Evolutionary conservation across 2,113 vertebrate genomes (phyloP).

Genomic region (Coreoperca whiteheadi): DNA sequence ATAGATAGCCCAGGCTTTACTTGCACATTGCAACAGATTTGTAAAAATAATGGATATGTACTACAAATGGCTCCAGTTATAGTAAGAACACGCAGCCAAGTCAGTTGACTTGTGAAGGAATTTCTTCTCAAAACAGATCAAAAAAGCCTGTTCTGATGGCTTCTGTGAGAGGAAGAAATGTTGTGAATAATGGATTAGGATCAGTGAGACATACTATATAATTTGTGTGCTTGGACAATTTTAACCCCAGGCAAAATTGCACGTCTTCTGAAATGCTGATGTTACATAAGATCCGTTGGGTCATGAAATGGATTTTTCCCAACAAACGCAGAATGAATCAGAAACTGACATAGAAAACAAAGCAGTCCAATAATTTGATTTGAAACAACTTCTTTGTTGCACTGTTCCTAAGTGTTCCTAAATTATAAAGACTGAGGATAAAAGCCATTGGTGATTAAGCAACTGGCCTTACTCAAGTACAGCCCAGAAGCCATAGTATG

Average conservation of each 20-base stretch:
- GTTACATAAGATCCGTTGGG: slow-evolving; percentile 69
- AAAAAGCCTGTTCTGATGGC: slow-evolving; percentile 45
- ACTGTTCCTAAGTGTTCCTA: neutral
- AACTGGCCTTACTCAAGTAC: neutral
- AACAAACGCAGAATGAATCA: slow-evolving; percentile 41
- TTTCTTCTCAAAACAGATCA: slow-evolving; percentile 42
- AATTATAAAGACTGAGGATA: slow-evolving; percentile 6
- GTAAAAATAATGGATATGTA: slow-evolving; percentile 43
- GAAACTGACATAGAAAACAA: slow-evolving; percentile 26
- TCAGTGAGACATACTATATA: slow-evolving; percentile 54
- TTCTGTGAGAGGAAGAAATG: slow-evolving; percentile 56
- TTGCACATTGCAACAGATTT: slow-evolving; percentile 63
- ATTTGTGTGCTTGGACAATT: slow-evolving; percentile 61
- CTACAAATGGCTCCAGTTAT: slow-evolving; percentile 57
- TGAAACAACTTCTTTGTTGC: neutral
- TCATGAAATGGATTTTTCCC: slow-evolving; percentile 51
- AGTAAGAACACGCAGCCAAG: slow-evolving; percentile 42
- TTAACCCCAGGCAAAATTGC: slow-evolving; percentile 62
- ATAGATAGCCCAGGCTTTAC: slow-evolving; percentile 73
- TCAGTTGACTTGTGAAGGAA: slow-evolving; percentile 38
- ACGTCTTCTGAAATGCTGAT: slow-evolving; percentile 59
- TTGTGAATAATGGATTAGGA: slow-evolving; percentile 79
- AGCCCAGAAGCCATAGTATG: neutral
- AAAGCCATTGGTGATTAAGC: neutral
- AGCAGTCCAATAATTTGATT: neutral